phyloP scores from a whole-genome alignment of 2,797 vertebrate genomes.

The Helarctos malayanus region DNA sequence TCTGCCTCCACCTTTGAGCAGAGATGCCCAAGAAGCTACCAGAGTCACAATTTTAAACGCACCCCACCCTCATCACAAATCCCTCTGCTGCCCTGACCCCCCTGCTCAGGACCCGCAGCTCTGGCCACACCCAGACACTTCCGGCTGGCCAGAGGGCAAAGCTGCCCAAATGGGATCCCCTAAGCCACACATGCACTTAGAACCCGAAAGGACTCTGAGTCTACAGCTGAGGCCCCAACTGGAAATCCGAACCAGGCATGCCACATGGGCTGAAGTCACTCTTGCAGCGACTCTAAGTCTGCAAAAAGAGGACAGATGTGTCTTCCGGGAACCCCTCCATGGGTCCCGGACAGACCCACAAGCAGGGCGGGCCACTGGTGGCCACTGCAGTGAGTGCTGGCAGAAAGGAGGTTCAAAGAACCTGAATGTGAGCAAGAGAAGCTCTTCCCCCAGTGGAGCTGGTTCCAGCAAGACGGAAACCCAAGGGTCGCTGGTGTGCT shows the following conservation, averaged over 20 bases:
- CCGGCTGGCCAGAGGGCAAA: neutral
- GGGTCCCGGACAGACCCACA: neutral
- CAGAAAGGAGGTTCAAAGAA: neutral
- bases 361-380: rapidly evolving
- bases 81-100: neutral
- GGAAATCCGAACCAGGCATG: neutral
- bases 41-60: neutral
- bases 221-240: neutral
- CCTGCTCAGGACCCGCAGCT: neutral
- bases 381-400: neutral
- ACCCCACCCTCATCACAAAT: neutral
- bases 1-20: neutral
- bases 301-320: neutral
- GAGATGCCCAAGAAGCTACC: neutral
- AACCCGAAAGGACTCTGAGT: neutral
- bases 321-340: neutral
- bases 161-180: neutral
- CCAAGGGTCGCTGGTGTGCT: too few relatives aligned
- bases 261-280: neutral
- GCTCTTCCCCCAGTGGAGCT: neutral
- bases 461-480: neutral
- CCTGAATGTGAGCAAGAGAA: neutral
- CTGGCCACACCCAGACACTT: neutral
- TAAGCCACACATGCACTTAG: neutral
- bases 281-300: neutral